phyloP scores from a whole-genome alignment of 2,113 vertebrate species.

The cat (Felis catus) region F.catus_Fca126_mat1.0 CM031428.1:39456501-39457000 shows the following conservation, averaged over 20 bases:
- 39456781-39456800: neutral
- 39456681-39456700: neutral
- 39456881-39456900: too few species aligned
- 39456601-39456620: neutral
- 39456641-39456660: neutral
- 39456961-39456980: too few species aligned
- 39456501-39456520: neutral
- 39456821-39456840: too few species aligned
- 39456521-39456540: neutral
- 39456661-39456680: neutral
- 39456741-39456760: neutral
- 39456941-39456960: too few species aligned
- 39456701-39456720: neutral
- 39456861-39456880: too few species aligned
- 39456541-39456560: neutral
- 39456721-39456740: neutral
- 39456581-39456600: neutral
- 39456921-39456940: too few species aligned
- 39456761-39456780: neutral
- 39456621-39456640: neutral
- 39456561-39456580: neutral
- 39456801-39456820: neutral
- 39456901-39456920: too few species aligned
- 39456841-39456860: too few species aligned
- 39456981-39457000: too few species aligned